Evolutionary conservation across 1,140 invertebrate genomes (phyloP).

Genomic region (Saccostrea glomerata): DNA sequence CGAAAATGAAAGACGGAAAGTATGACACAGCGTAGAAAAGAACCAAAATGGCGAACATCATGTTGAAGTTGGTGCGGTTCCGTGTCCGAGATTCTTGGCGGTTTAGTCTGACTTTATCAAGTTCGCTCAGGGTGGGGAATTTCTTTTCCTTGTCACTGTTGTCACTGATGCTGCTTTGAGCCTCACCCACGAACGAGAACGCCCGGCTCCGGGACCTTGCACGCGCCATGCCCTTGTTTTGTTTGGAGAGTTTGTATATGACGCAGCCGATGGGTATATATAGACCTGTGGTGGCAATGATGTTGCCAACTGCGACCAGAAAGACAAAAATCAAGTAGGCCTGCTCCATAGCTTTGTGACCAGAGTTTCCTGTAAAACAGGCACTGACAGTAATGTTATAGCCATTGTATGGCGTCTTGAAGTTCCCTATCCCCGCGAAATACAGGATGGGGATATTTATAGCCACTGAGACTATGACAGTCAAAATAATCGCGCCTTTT

Average conservation of each 20-base stretch:
- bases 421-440: not conserved
- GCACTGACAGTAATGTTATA: not conserved
- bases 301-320: not conserved
- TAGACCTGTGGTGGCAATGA: slow-evolving; percentile 2
- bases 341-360: not conserved
- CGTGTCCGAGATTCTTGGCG: slow-evolving; percentile 8
- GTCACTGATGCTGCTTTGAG: slow-evolving; percentile 17
- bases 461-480: not conserved
- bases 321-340: slow-evolving; percentile 7
- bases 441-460: slow-evolving; percentile 18
- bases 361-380: slow-evolving; percentile 1
- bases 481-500: slow-evolving; percentile 15
- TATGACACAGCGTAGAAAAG: slow-evolving; percentile 14
- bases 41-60: slow-evolving; percentile 33
- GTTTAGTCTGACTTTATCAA: slow-evolving; percentile 8
- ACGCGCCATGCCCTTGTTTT: not conserved
- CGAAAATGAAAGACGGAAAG: slow-evolving; percentile 17
- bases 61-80: slow-evolving; percentile 27
- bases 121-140: not conserved
- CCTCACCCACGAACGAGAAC: not conserved
- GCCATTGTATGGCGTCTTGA: not conserved
- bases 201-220: not conserved
- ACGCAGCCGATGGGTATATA: slow-evolving; percentile 15
- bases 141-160: slow-evolving; percentile 6
- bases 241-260: not conserved